Base-by-base conservation (phyloP, 2,888 invertebrate genomes). In the Diarsia dahlii region DNA sequence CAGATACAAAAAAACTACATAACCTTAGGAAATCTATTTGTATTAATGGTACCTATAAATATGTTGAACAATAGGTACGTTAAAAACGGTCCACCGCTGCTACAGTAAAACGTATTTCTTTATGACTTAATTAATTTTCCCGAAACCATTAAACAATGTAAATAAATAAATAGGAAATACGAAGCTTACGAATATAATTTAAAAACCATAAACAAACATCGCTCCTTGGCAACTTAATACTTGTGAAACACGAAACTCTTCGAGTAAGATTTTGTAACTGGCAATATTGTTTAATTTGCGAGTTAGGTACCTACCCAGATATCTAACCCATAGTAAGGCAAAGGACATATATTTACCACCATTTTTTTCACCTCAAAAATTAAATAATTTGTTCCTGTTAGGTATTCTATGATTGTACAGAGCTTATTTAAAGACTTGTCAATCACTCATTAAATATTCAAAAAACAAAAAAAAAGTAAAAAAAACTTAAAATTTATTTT, bases 121-220 rank as follows among this genome's bases (percentile, higher is more conserved):
- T 4, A 13, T 15, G 20, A 34, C 23, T 45, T 46, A 67, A n/a
- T 54, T 39, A n/a, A n/a, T 20, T 66, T n/a, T 6, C 2, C 15
- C 20, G 9, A 45, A 23, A n/a, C 10, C 39, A 78, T 66, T 56
- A 63, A 13, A 46, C 52, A 13, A 62, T 18, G 23, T 48, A 18
- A 54, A 23, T 52, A 73, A 18, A n/a, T 20, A 28, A 28, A 28
- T 23, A 58, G 10, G 48, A 50, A 56, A n/a, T 45, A 5, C 18
- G 20, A n/a, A 50, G 60, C 18, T 18, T 54, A 6, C 23, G 66
- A 28, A 28, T 28, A 28, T 28, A 63, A 70, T 28, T 56, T 28
- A 58, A 80, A 80, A 80, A 67, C 13, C 18, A 39, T 54, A 67
- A 70, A 75, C 50, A 70, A 81, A 75, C 56, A 45, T 15, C 52